Evolutionary conservation across 2,888 invertebrate species (phyloP).

Genomic region (Metallyticus violacea): DNA sequence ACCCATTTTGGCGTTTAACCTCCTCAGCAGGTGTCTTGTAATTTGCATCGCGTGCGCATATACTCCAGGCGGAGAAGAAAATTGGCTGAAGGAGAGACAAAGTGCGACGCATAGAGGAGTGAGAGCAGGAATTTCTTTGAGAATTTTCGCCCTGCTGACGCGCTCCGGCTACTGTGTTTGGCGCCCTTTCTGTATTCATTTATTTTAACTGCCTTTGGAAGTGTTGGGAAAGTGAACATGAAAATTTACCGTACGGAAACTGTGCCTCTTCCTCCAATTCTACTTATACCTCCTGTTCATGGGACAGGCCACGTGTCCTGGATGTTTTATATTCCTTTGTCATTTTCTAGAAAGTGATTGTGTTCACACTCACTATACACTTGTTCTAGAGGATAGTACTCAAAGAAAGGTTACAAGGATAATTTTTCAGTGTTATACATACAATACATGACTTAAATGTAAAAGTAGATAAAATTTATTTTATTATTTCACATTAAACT

Average conservation of each 20-base stretch:
- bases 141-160: not conserved
- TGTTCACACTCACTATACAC: too few relatives aligned
- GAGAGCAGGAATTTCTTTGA: not conserved
- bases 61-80: not conserved
- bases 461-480: too few relatives aligned
- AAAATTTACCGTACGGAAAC: too few relatives aligned
- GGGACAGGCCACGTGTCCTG: not conserved
- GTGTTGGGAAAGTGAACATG: not conserved
- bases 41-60: not conserved
- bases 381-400: too few relatives aligned
- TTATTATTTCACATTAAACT: too few relatives aligned
- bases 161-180: not conserved
- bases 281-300: not conserved
- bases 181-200: not conserved
- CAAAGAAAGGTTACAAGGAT: too few relatives aligned
- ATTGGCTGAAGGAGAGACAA: not conserved
- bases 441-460: too few relatives aligned
- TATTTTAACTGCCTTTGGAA: not conserved
- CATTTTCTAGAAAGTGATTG: too few relatives aligned
- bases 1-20: not conserved
- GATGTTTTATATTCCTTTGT: not conserved
- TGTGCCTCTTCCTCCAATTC: not conserved
- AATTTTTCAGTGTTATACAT: too few relatives aligned
- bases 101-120: not conserved
- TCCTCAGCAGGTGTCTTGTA: not conserved